Evolutionary conservation across 2,888 invertebrate species (phyloP).

Genomic region (Brachyptera risi): DNA sequence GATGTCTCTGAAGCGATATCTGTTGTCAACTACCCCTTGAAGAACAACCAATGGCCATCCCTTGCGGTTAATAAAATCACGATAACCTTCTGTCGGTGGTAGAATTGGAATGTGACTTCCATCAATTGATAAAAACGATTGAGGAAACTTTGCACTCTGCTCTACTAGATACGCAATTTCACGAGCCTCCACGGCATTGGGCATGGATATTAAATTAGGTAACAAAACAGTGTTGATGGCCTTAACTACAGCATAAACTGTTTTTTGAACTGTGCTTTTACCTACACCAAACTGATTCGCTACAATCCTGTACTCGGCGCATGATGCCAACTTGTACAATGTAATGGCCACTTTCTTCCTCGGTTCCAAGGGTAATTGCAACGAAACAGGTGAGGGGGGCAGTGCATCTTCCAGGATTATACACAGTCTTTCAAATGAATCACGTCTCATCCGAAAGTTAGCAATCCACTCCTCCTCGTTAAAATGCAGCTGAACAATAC

Average conservation of each 20-base stretch:
- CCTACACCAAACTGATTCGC: conserved; percentile 13
- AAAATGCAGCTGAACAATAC: not conserved
- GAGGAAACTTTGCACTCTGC: conserved; percentile 33
- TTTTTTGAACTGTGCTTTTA: conserved; percentile 32
- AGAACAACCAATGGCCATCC: conserved; percentile 34
- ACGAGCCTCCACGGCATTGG: conserved; percentile 35
- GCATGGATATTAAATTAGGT: too few species aligned
- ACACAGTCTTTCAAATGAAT: not conserved
- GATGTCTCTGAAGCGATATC: conserved; percentile 23
- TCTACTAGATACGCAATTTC: conserved; percentile 26
- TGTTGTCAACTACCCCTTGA: conserved; percentile 34
- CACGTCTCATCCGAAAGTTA: conserved; percentile 1
- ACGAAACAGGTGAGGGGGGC: not conserved
- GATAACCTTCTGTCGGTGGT: conserved; percentile 32
- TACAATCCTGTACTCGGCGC: conserved; percentile 18
- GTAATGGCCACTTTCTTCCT: conserved; percentile 19
- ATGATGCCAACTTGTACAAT: conserved; percentile 18
- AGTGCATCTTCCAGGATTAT: not conserved
- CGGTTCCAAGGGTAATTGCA: not conserved
- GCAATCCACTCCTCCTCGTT: conserved; percentile 10
- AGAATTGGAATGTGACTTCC: conserved; percentile 34
- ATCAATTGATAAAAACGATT: conserved; percentile 38
- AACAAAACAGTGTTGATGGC: too few species aligned
- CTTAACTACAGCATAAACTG: conserved; percentile 36
- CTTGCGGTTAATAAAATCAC: conserved; percentile 35